These are phyloP conservation scores for Adelosebastes latens DNA, from an alignment of 2,797 vertebrate genomes.

Conservation along the genomic window DNA sequence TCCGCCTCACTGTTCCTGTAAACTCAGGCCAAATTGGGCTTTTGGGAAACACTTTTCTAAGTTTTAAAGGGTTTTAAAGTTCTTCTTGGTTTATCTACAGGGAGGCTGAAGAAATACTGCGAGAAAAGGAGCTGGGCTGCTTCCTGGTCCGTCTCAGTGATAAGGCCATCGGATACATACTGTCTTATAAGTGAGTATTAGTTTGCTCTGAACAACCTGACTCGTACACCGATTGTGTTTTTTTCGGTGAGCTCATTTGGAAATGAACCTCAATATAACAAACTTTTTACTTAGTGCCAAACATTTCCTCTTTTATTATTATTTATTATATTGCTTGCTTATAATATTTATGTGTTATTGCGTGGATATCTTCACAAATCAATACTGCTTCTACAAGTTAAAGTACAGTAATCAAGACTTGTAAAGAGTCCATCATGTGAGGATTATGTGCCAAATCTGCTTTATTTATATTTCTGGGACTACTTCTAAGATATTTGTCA, in stretches of 20 bases:
- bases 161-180: slow-evolving; percentile 87
- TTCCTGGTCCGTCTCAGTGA: slow-evolving; percentile 91
- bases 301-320: background rate
- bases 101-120: slow-evolving; percentile 86
- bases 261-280: background rate
- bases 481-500: background rate
- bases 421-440: background rate
- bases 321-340: background rate
- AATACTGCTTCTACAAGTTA: background rate
- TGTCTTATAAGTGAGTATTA: slow-evolving; percentile 89
- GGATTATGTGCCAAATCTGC: background rate
- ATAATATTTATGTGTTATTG: background rate
- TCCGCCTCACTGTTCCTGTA: background rate
- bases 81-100: slow-evolving; percentile 66
- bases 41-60: background rate
- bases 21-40: background rate
- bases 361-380: background rate
- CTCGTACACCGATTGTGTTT: background rate
- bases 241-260: background rate
- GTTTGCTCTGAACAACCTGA: background rate
- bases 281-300: background rate
- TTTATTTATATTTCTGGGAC: background rate
- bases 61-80: background rate
- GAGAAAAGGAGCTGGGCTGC: slow-evolving; percentile 82
- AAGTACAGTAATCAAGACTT: background rate